phyloP scores from a whole-genome alignment of 2,113 vertebrate species.

The Pyxicephalus adspersus region DNA sequence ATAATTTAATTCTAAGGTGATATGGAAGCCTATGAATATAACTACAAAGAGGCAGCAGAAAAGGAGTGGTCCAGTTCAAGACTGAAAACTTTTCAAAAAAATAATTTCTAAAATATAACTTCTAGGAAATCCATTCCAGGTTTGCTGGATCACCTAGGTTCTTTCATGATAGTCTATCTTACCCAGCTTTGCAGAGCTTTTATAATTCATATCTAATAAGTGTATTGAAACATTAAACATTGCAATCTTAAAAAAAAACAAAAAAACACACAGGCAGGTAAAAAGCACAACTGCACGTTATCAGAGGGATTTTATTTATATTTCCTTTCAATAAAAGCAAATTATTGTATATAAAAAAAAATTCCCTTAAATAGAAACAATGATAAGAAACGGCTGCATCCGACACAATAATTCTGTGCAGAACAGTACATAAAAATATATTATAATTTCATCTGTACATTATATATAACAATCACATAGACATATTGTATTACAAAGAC shows the following conservation, averaged over 20 bases:
- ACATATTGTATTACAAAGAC: conserved; percentile 15
- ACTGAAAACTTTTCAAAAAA: no score
- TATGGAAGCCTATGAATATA: no score
- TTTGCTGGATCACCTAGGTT: no score
- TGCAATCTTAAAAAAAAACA: not conserved
- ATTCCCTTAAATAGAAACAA: conserved; percentile 65
- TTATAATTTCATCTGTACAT: conserved; percentile 71
- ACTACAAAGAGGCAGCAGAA: no score
- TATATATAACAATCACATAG: conserved; percentile 63
- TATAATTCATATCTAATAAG: no score
- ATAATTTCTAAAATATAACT: no score
- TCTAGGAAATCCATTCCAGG: no score
- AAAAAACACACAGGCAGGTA: not conserved
- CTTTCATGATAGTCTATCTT: no score
- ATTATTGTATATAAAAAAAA: conserved; percentile 51
- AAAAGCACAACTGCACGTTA: not conserved
- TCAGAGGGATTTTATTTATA: conserved; percentile 50
- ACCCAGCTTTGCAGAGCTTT: no score
- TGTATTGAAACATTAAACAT: no score
- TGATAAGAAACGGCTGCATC: conserved; percentile 40
- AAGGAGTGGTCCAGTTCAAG: no score
- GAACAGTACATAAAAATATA: conserved; percentile 52
- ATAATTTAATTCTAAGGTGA: no score
- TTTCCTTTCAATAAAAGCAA: conserved; percentile 46
- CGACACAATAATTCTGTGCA: conserved; percentile 41